phyloP scores from a whole-genome alignment of 2,113 vertebrate genomes.

The Macrotus californicus region DNA sequence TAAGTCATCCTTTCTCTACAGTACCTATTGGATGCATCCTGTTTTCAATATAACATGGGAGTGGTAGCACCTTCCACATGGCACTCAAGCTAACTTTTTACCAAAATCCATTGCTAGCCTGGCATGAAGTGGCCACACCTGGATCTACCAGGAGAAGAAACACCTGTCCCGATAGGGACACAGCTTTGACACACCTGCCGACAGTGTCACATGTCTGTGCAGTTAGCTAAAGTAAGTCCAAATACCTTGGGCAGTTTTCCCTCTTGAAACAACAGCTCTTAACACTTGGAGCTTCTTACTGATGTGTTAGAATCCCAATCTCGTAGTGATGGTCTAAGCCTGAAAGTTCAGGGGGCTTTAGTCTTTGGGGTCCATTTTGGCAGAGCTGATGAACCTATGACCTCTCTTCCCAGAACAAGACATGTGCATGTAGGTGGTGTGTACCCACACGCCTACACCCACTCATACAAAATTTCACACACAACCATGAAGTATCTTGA shows the following conservation, averaged over 20 bases:
- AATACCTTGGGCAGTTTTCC: background rate
- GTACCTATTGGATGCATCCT: background rate
- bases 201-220: background rate
- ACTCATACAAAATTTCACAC: background rate
- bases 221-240: background rate
- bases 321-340: background rate
- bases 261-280: background rate
- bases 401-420: background rate
- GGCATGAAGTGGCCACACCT: background rate
- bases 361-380: background rate
- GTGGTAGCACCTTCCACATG: background rate
- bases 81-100: background rate
- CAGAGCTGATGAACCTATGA: background rate
- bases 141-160: background rate
- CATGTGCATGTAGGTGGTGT: background rate
- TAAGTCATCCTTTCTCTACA: conserved; percentile 1
- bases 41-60: background rate
- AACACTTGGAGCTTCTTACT: background rate
- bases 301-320: background rate
- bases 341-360: background rate
- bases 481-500: background rate
- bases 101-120: background rate
- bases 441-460: rapidly evolving
- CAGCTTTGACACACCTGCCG: background rate
- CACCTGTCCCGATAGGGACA: background rate